These are phyloP conservation scores for Daphoenositta chrysoptera DNA, from an alignment of 2,113 vertebrate genomes.

Conservation along the genomic window DNA sequence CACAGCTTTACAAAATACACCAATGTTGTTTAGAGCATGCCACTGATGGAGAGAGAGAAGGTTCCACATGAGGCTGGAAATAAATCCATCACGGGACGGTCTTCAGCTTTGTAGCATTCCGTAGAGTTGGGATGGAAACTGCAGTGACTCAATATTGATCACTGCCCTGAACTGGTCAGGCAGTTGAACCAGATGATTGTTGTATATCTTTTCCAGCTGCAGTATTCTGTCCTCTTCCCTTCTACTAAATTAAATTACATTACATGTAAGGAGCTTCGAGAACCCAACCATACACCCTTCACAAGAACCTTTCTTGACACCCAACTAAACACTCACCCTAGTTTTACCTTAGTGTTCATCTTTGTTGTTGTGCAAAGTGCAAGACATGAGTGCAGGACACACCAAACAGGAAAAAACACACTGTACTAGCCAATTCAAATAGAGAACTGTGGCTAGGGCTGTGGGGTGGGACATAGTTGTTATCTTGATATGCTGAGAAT, in stretches of 20 bases:
- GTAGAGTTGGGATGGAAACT: background rate
- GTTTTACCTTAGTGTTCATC: background rate
- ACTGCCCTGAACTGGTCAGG: background rate
- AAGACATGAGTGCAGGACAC: background rate
- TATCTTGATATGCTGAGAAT: background rate
- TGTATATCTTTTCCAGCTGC: background rate
- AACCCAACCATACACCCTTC: background rate
- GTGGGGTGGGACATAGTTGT: background rate
- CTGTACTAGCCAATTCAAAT: background rate
- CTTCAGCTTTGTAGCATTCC: background rate
- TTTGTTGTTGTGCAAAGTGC: background rate
- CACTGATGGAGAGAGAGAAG: background rate
- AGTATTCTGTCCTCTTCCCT: background rate
- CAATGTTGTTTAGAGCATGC: background rate
- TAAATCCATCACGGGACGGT: background rate
- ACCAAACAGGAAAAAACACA: background rate
- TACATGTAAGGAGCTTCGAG: background rate
- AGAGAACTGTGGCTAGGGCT: background rate
- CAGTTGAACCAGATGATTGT: background rate
- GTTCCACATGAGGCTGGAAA: background rate
- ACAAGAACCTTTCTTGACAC: background rate
- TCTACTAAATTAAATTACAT: background rate
- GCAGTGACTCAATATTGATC: background rate
- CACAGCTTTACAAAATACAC: background rate
- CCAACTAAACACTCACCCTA: background rate